Percentiles rank a stretch among this genome's conserved stretches.
These are phyloP conservation scores for Meriones psammophilus DNA, from an alignment of 2,797 vertebrate genomes.

Conservation along the genomic window DNA sequence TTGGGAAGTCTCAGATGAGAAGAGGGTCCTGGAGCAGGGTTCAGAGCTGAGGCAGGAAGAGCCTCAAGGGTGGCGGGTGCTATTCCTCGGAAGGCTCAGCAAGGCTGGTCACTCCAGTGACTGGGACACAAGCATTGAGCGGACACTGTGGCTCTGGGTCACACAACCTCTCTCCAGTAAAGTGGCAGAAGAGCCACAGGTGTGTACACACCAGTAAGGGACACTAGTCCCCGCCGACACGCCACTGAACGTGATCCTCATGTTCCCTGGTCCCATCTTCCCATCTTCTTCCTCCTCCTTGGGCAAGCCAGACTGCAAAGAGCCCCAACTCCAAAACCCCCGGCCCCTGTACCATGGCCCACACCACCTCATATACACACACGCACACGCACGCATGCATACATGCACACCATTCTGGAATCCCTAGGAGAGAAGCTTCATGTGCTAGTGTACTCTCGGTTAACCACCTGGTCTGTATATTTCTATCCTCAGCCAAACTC, in stretches of 20 bases:
- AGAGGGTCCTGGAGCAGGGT: constrained; percentile 56
- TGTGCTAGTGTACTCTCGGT: not conserved
- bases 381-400: not conserved
- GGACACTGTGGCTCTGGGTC: not conserved
- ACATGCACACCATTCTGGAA: not conserved
- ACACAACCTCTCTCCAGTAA: not conserved
- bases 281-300: not conserved
- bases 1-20: not conserved
- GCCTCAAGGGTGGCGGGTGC: not conserved
- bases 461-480: not conserved
- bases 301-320: not conserved
- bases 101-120: not conserved
- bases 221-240: not conserved
- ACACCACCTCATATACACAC: not conserved
- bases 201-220: not conserved
- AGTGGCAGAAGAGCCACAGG: not conserved
- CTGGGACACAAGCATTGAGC: not conserved
- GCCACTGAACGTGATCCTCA: not conserved
- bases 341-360: not conserved
- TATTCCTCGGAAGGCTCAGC: not conserved
- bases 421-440: not conserved
- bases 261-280: not conserved
- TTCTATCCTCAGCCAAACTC: not conserved
- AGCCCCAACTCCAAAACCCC: not conserved
- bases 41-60: constrained; percentile 29